Evolutionary conservation across 2,113 vertebrate species (phyloP).

Genomic region (Psettodes erumei): DNA sequence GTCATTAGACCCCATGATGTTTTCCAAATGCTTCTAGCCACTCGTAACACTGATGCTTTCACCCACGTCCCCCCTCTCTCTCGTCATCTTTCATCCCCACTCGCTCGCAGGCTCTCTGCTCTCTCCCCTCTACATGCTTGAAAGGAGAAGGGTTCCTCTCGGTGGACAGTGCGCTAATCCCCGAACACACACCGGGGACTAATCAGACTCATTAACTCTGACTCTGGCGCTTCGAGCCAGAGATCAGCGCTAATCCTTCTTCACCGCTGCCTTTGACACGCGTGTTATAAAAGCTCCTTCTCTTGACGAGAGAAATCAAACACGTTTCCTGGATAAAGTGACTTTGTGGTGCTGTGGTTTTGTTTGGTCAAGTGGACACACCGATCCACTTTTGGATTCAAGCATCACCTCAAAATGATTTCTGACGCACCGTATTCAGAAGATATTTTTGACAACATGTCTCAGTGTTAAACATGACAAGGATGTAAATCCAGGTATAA

Average conservation of each 20-base stretch:
- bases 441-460: conserved; percentile 4
- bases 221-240: conserved; percentile 45
- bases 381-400: conserved; percentile 7
- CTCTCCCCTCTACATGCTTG: conserved; percentile 16
- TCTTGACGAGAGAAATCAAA: not conserved
- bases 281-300: conserved; percentile 6
- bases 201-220: conserved; percentile 68
- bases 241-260: conserved; percentile 55
- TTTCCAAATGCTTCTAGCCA: conserved; percentile 46
- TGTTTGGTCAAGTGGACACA: conserved; percentile 6
- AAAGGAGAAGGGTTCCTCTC: conserved; percentile 36
- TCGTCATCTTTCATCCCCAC: conserved; percentile 29
- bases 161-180: conserved; percentile 61
- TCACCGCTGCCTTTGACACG: conserved; percentile 12
- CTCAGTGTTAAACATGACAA: conserved; percentile 3
- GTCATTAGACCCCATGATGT: conserved; percentile 46
- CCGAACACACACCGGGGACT: conserved; percentile 52
- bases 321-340: not conserved
- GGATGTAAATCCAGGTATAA: conserved; percentile 36
- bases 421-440: conserved; percentile 4
- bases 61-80: conserved; percentile 5
- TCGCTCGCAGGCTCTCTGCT: conserved; percentile 20
- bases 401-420: conserved; percentile 6
- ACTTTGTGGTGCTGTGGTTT: not conserved
- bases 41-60: conserved; percentile 30